These are phyloP conservation scores for Lottia scabra DNA, from an alignment of 2,888 invertebrate species.

Conservation along the genomic window DNA sequence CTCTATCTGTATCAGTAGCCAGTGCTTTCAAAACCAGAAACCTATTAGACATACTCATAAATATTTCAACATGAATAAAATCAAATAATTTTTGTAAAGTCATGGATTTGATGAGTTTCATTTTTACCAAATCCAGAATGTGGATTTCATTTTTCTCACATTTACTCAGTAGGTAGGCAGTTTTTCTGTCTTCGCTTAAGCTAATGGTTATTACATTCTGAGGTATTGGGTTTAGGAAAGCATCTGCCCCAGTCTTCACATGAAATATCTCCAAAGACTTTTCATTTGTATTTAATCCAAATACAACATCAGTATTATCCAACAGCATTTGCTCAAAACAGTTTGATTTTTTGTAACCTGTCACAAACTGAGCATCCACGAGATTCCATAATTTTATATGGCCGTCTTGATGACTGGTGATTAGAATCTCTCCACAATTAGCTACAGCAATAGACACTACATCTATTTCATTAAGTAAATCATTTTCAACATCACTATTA, in stretches of 20 bases:
- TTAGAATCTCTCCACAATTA: neutral
- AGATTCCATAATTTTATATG: conserved; percentile 5
- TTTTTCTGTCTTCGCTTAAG: conserved; percentile 30
- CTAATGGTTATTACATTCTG: conserved; percentile 38
- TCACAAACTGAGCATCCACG: neutral
- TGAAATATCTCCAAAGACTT: conserved; percentile 34
- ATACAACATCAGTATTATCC: neutral
- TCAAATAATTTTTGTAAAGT: conserved; percentile 38
- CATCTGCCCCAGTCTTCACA: conserved; percentile 26
- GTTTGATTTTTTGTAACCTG: neutral
- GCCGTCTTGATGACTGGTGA: neutral
- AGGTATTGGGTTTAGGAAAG: conserved; percentile 27
- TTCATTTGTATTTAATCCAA: conserved; percentile 26
- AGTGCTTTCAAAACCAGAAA: conserved; percentile 43
- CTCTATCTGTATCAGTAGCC: conserved; percentile 45
- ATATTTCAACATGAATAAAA: conserved; percentile 36
- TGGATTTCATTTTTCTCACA: conserved; percentile 37
- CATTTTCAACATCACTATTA: neutral
- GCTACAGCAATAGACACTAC: neutral
- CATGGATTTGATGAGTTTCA: conserved; percentile 38
- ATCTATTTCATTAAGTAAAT: neutral
- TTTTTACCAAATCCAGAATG: conserved; percentile 35
- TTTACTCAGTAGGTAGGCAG: conserved; percentile 33
- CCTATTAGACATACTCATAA: conserved; percentile 40
- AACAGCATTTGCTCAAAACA: neutral